Evolutionary conservation across 1,140 invertebrate genomes (phyloP), one percentile per base, ranked within the genome.

Genomic region (Drosophila pectinifera): DNA sequence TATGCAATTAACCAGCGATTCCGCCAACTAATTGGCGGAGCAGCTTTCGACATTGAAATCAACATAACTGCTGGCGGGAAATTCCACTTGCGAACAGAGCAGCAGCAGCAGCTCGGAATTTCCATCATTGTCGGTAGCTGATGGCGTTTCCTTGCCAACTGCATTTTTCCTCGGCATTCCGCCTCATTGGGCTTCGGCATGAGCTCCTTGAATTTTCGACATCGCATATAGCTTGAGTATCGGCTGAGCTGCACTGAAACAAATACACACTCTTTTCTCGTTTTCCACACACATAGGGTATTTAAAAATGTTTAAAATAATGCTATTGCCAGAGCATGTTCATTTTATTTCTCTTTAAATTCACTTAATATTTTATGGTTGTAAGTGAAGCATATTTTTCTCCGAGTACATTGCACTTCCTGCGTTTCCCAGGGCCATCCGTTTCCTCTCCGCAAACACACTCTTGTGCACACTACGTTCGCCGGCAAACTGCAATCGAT

Each of bases 401-500:
- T 41, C 10, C 14, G 1, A 11, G 64, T 68, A 16, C 13, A 49
- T 36, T 36, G 16, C n/a, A 61, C 61, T 39, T 41, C 28, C 36
- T 41, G 18, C 64, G 39, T 43, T 39, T 22, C 34, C 57, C 59
- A 16, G 22, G 42, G 76, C 34, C 55, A 57, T 80, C 76, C 58
- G 43, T 22, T 61, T 62, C 51, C 55, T 56, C 54, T 57, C 38
- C n/a, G 54, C 53, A 58, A 41, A 43, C 59, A 43, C 34, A 42
- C 57, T 70, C 55, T 34, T 49, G 16, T 8, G 69, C 67, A 57
- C 64, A 38, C 26, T 31, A 8, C 28, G 28, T 20, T 22, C 26
- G 65, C 20, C n/a, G 34, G 67, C 67, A 58, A 74, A 79, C 61
- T 84, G 84, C 64, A 89, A 89, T 89, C 84, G 84, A 89, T 89